A percentile compares a stretch with the other conserved stretches of the same genome.
Evolutionary conservation across 2,797 vertebrate genomes (phyloP).

Genomic region (Lepilemur ruficaudatus): DNA sequence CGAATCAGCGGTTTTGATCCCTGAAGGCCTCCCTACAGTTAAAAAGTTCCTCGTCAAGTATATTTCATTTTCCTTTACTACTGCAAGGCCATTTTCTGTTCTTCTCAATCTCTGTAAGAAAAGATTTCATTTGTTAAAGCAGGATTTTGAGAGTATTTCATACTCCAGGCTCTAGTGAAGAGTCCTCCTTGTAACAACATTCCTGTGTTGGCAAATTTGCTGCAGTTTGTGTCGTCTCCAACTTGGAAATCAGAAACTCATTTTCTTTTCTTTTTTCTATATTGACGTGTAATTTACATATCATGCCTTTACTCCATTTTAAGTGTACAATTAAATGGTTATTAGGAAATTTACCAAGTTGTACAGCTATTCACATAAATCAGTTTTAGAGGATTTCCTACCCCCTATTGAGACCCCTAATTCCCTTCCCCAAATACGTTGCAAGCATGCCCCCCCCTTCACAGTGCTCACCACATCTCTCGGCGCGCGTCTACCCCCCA

Average conservation of each 20-base stretch:
- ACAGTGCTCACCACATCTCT: no score
- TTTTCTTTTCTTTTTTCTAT: neutral
- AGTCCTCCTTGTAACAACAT: neutral
- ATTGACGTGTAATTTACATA: no score
- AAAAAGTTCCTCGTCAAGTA: neutral
- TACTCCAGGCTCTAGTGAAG: neutral
- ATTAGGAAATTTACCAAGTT: no score
- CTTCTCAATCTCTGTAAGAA: neutral
- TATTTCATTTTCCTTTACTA: neutral
- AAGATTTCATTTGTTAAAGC: neutral
- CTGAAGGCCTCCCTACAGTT: neutral
- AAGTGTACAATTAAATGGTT: no score
- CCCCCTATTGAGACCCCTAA: no score
- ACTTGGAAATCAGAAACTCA: neutral
- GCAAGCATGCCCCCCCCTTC: no score
- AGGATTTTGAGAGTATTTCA: neutral
- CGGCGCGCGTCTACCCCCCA: no score
- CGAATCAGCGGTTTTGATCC: neutral
- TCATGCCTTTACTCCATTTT: no score
- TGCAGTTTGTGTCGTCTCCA: neutral
- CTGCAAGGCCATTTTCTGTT: neutral
- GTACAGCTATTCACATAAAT: no score
- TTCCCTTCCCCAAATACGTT: no score
- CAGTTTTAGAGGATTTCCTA: no score
- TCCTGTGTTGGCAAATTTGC: neutral